Percentiles rank a stretch among this genome's conserved stretches.
Conservation (phyloP, 2,797 vertebrate genomes). For the Mormyrops attenuatus region DNA sequence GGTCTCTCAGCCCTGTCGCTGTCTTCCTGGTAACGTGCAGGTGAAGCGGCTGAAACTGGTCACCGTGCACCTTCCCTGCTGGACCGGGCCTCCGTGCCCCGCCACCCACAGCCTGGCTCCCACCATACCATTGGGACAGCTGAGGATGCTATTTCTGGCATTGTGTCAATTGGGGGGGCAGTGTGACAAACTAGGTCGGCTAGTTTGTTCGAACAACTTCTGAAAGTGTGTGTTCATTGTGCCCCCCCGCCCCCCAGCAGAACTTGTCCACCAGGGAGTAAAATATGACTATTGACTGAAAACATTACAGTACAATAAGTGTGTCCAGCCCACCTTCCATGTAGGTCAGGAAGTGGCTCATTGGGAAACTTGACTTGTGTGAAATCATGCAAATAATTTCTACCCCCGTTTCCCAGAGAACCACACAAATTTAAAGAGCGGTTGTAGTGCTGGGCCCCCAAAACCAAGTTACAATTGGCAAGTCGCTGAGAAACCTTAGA, state of each 20-base stretch:
- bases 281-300: not conserved
- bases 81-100: not conserved
- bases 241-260: too few relatives aligned
- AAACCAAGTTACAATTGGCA: not conserved
- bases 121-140: not conserved
- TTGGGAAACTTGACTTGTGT: not conserved
- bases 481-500: not conserved
- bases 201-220: not conserved
- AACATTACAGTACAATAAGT: not conserved
- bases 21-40: not conserved
- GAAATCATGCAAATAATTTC: too few relatives aligned
- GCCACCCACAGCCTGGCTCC: not conserved
- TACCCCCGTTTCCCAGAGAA: too few relatives aligned
- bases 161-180: not conserved
- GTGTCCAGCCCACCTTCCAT: not conserved
- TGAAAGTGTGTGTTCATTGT: not conserved
- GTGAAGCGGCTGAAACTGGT: not conserved
- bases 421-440: too few relatives aligned
- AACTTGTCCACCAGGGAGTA: not conserved
- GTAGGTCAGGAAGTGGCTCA: not conserved
- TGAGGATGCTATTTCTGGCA: not conserved
- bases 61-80: not conserved
- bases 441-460: not conserved
- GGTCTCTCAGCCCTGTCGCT: too few relatives aligned
- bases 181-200: not conserved